Evolutionary conservation across 1,140 invertebrate species (phyloP), one percentile per base, ranked within the genome.

Genomic region (Ips typographus): DNA sequence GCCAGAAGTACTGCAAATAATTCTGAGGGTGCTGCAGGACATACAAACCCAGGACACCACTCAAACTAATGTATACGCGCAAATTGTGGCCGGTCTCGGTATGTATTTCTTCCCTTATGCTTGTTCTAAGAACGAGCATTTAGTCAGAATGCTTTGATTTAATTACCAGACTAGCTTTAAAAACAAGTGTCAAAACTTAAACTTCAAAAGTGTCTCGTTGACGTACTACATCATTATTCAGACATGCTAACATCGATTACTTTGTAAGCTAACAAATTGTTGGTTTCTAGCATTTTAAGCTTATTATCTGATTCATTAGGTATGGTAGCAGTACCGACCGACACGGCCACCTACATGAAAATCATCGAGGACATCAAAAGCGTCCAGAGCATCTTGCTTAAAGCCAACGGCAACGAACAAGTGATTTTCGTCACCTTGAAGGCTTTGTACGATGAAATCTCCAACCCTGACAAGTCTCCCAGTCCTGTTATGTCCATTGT

Each of bases 401-500:
- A 76, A 70, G 78, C 71, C 42, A 74, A 60, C 62, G 73, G 66
- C 68, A 74, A 58, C 60, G 74, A 67, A 70, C 79, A 73, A 68
- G 74, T 78, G 42, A 72, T 77, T 47, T 72, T 73, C 73, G 76
- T 68, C 71, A 82, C 73, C 43, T 73, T 84, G 52, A 75, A 77
- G 22, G 69, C 80, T 1, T 77, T 84, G 1, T 84, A 83, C 56
- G 75, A 79, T 38, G 71, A 82, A 62, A 84, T 84, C 40, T 80
- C 79, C 4, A 79, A 79, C 67, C 73, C 72, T 22, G 47, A 42
- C 4, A 77, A 79, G 40, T 72, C 81, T 37, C 82, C 83, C 4
- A 84, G 83, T 1, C 83, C 82, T 39, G 84, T 84, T 1, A 78
- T 87, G 65, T 84, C 85, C 36, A 80, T 85, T 40, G 82, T 87